Evolutionary conservation across 2,888 invertebrate genomes (phyloP).

Genomic region (Trissoscelio sp.): DNA sequence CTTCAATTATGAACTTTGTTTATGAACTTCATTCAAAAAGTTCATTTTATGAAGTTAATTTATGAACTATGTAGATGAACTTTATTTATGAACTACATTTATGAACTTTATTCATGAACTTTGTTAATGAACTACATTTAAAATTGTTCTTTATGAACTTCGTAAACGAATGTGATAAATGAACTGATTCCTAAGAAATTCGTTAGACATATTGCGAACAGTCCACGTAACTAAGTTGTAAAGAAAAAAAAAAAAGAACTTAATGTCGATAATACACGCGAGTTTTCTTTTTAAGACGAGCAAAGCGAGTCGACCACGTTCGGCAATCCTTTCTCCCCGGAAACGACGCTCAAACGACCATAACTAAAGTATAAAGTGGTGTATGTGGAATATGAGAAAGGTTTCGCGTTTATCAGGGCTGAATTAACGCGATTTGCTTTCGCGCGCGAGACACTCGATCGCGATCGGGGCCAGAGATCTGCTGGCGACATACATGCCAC

Average conservation of each 20-base stretch:
- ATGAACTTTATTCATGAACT: no score
- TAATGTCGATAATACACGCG: conserved; percentile 25
- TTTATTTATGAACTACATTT: no score
- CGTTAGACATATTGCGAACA: no score
- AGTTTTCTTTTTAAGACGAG: conserved; percentile 56
- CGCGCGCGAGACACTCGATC: conserved; percentile 58
- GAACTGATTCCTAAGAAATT: no score
- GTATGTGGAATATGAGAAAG: conserved; percentile 61
- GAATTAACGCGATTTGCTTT: conserved; percentile 66
- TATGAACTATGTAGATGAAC: no score
- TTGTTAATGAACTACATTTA: no score
- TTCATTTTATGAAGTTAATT: no score
- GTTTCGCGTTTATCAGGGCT: conserved; percentile 59
- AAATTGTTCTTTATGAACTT: no score
- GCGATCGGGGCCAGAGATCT: conserved; percentile 60
- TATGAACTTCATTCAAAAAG: no score
- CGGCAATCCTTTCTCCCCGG: conserved; percentile 60
- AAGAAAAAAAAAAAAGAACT: conserved; percentile 13
- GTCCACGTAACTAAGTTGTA: conserved; percentile 4
- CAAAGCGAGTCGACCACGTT: conserved; percentile 45
- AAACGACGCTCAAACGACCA: conserved; percentile 39
- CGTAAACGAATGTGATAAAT: no score
- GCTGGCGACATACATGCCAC: conserved; percentile 54
- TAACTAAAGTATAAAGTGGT: conserved; percentile 40
- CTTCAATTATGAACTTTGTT: no score